Evolutionary conservation across 2,797 vertebrate genomes (phyloP), one percentile per base, ranked within the genome.

Genomic region (Apodemus agrarius): DNA sequence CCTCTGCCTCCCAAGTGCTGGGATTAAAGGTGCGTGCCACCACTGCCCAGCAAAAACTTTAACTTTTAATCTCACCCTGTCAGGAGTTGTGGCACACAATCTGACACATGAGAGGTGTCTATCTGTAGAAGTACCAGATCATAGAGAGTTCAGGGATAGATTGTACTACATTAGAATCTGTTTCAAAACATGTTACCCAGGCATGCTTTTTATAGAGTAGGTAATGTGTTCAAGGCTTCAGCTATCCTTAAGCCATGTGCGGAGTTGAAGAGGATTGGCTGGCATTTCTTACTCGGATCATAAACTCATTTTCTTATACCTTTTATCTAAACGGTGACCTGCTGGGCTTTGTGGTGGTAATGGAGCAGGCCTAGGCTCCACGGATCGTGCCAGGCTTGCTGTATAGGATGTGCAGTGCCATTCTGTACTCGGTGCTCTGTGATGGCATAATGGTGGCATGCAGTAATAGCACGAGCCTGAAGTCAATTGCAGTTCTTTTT

Each of bases 331-430:
- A 52, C 46, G 79, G 34, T 72, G 59, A 29, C 57, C 79, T 92
- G 19, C 31, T 46, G 86, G 92, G 26, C 37, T 97, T 91, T 88
- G 31, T 90, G 89, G 88, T 69, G 72, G 29, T 84, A n/a, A n/a
- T 72, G 31, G 8, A n/a, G n/a, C 34, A 84, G 83, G 21, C n/a
- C 54, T 72, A 12, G n/a, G 69, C 21, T 37, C n/a, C 12, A 12
- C 3, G 29, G 21, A 1, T 65, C 40, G 40, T 72, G 22, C 81
- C 12, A 72, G 52, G 67, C 31, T 83, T 37, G 29, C 37, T 90
- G 29, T 83, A 0, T 40, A 52, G 91, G 57, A 89, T 72, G 0
- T 22, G 67, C 67, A 74, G 8, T 34, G 19, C 92, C 16, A 0
- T 82, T 95, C 76, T 10, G 10, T 88, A 91, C 74, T 88, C 21